These are phyloP conservation scores for Taenioides sp. DNA, from an alignment of 2,797 vertebrate genomes.

Conservation along the genomic window DNA sequence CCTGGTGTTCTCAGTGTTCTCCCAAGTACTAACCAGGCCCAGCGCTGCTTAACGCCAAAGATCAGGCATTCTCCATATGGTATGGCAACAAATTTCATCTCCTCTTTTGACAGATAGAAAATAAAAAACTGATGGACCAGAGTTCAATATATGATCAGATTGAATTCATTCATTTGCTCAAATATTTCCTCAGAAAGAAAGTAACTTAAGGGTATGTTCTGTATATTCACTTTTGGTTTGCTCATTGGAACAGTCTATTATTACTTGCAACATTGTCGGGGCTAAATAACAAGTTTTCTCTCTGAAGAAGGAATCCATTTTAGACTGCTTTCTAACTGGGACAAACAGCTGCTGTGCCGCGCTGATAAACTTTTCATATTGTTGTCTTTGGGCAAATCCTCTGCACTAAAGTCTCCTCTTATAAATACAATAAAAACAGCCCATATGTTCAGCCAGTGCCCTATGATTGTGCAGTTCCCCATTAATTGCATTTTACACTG, in stretches of 20 bases:
- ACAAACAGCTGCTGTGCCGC: slow-evolving; percentile 24
- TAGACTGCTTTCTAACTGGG: slow-evolving; percentile 32
- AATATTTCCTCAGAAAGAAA: not conserved
- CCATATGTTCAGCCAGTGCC: slow-evolving; percentile 2
- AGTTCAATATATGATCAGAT: not conserved
- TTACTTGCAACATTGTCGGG: slow-evolving; percentile 9
- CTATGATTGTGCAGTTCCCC: not conserved
- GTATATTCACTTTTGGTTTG: not conserved
- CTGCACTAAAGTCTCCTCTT: slow-evolving; percentile 15
- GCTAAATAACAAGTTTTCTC: slow-evolving; percentile 4
- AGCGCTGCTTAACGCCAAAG: too few relatives aligned
- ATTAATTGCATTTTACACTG: not conserved
- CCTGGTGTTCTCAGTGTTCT: too few relatives aligned
- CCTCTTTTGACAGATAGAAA: too few relatives aligned
- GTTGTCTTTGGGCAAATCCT: slow-evolving; percentile 31
- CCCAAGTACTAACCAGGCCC: too few relatives aligned
- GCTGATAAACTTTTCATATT: slow-evolving; percentile 42
- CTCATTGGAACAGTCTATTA: slow-evolving; percentile 3
- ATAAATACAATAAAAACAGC: slow-evolving; percentile 14
- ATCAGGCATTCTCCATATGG: too few relatives aligned
- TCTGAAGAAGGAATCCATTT: slow-evolving; percentile 26
- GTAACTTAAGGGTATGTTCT: not conserved
- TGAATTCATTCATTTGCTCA: not conserved
- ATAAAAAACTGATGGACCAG: not conserved
- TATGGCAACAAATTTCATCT: too few relatives aligned